These are phyloP conservation scores for Oedothorax gibbosus DNA, from an alignment of 1,140 invertebrate genomes.

Conservation along the genomic window DNA sequence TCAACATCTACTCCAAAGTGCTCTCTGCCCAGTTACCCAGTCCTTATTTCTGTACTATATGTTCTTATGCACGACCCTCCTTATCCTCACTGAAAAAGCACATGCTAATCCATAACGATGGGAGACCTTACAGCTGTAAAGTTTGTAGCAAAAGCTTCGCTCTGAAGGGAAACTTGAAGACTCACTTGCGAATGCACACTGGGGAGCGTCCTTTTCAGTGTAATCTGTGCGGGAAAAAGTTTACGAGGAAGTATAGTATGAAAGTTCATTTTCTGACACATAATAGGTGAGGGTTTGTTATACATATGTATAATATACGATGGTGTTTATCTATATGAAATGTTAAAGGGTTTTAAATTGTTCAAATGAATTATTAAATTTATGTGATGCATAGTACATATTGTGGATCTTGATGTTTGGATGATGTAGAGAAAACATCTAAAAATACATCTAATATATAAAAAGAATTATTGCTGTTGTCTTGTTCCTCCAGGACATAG, in stretches of 20 bases:
- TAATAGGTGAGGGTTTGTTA: not conserved
- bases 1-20: not conserved
- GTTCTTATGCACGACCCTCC: slow-evolving; percentile 23
- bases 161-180: slow-evolving; percentile 80
- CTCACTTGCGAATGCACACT: slow-evolving; percentile 85
- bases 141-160: slow-evolving; percentile 80
- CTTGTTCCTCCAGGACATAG: too few relatives aligned
- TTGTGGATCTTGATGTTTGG: too few relatives aligned
- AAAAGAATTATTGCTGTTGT: too few relatives aligned
- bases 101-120: slow-evolving; percentile 1
- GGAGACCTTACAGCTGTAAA: slow-evolving; percentile 65
- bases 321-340: too few relatives aligned
- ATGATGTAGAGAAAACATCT: too few relatives aligned
- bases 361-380: too few relatives aligned
- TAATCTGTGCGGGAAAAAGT: slow-evolving; percentile 77
- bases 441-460: too few relatives aligned
- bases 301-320: too few relatives aligned
- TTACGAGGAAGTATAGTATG: slow-evolving; percentile 48
- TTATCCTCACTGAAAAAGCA: slow-evolving; percentile 21
- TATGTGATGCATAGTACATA: too few relatives aligned
- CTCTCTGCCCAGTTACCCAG: not conserved
- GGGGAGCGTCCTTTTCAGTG: slow-evolving; percentile 86
- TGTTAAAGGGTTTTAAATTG: too few relatives aligned
- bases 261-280: slow-evolving; percentile 46
- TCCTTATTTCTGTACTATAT: slow-evolving; percentile 20